Percentiles rank a stretch among this genome's conserved stretches.
Conservation (phyloP, 2,113 vertebrate species). For the Apteryx mantelli region DNA sequence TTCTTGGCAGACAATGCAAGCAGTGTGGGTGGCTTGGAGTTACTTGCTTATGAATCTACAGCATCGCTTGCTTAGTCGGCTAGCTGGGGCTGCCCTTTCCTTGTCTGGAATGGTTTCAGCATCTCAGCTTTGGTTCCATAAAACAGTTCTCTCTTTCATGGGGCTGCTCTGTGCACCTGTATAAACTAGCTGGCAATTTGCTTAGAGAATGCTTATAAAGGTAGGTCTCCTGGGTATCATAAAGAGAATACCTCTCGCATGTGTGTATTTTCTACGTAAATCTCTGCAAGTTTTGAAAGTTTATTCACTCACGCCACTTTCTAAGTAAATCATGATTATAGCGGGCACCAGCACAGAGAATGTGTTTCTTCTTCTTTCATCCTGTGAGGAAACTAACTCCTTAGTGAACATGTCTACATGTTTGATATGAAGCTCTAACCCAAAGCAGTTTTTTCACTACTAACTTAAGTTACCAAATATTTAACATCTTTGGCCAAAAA, state of each 20-base stretch:
- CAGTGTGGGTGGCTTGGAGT: constrained; percentile 55
- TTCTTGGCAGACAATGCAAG: constrained; percentile 51
- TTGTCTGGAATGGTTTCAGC: constrained; percentile 29
- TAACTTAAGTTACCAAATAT: background rate
- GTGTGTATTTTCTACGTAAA: background rate
- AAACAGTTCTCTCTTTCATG: background rate
- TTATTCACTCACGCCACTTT: background rate
- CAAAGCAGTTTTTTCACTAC: background rate
- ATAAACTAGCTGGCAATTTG: constrained; percentile 14
- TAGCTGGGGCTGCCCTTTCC: constrained; percentile 40
- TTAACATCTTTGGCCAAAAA: background rate
- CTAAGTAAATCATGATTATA: background rate
- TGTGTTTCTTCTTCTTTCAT: background rate
- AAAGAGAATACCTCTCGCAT: background rate
- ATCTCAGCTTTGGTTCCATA: background rate
- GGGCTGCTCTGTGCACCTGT: background rate
- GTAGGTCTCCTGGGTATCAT: background rate
- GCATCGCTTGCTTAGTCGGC: constrained; percentile 41
- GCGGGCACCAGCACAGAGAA: background rate
- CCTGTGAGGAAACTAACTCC: background rate
- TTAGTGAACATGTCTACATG: background rate
- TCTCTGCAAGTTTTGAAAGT: background rate
- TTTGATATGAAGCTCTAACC: background rate
- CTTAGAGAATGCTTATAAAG: background rate
- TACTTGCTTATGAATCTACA: constrained; percentile 39